phyloP scores from a whole-genome alignment of 2,797 vertebrate genomes.

The Falco columbarius region DNA sequence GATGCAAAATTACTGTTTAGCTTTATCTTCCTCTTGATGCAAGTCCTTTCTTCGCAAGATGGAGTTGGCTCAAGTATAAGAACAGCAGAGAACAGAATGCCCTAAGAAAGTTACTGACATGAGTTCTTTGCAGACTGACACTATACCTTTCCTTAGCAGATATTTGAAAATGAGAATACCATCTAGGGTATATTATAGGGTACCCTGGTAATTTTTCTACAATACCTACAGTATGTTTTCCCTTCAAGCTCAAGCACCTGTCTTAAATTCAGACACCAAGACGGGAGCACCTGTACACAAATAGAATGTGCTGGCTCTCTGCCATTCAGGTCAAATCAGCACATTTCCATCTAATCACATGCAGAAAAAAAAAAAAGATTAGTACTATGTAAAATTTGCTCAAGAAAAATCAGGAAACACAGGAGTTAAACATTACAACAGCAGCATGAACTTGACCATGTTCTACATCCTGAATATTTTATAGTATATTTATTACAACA shows the following conservation, averaged over 20 bases:
- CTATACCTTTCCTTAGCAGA: not conserved
- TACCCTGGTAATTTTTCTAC: not conserved
- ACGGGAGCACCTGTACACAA: conserved; percentile 6
- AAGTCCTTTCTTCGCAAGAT: not conserved
- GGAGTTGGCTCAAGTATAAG: not conserved
- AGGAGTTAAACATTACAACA: conserved; percentile 36
- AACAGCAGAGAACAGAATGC: not conserved
- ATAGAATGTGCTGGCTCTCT: not conserved
- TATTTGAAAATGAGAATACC: not conserved
- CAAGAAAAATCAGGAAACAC: conserved; percentile 21
- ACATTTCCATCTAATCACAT: not conserved
- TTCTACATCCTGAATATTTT: conserved; percentile 67
- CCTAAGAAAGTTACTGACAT: not conserved
- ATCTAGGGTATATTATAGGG: not conserved
- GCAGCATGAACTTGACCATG: conserved; percentile 19
- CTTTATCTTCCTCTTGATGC: not conserved
- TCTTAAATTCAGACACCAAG: not conserved
- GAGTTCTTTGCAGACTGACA: not conserved
- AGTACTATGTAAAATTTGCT: not conserved
- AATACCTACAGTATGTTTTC: not conserved
- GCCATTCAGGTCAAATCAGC: conserved; percentile 5
- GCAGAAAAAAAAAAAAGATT: not conserved
- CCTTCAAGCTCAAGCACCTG: not conserved
- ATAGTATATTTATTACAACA: conserved; percentile 63
- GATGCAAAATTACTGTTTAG: not conserved